Conservation (phyloP, 2,113 vertebrate genomes). For the Clarias magur region DNA sequence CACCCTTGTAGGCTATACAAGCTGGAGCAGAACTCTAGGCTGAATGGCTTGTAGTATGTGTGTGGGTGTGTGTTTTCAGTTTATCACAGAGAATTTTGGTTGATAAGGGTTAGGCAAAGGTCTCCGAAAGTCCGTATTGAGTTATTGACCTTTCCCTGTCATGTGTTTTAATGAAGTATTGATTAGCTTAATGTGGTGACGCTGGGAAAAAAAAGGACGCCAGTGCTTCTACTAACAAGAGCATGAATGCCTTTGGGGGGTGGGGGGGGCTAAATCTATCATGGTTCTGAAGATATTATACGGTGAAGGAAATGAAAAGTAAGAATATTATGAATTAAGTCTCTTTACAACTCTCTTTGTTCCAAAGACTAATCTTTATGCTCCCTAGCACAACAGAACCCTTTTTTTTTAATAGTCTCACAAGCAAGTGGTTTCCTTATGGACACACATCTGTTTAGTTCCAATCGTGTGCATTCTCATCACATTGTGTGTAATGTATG, state of each 20-base stretch:
- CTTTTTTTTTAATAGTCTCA: too few relatives aligned
- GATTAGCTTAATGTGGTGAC: not conserved
- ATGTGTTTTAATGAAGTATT: conserved; percentile 38
- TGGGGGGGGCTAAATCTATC: not conserved
- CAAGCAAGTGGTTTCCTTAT: too few relatives aligned
- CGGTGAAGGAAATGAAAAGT: not conserved
- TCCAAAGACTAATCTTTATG: too few relatives aligned
- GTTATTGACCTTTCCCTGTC: conserved; percentile 16
- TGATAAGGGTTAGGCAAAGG: not conserved
- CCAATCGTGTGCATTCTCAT: too few relatives aligned
- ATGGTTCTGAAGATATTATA: not conserved
- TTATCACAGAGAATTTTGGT: not conserved
- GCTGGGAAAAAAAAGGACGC: not conserved
- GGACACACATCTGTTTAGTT: too few relatives aligned
- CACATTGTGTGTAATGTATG: too few relatives aligned
- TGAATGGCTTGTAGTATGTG: not conserved
- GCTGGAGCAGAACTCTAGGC: not conserved
- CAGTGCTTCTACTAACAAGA: not conserved
- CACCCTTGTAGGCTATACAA: not conserved
- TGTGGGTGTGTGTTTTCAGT: not conserved
- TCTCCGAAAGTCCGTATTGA: not conserved
- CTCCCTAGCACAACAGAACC: too few relatives aligned
- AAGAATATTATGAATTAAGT: not conserved
- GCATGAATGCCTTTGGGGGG: not conserved
- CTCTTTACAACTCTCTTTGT: not conserved